Base-by-base conservation (phyloP, 1,140 invertebrate genomes). In the Lepeophtheirus salmonis region DNA sequence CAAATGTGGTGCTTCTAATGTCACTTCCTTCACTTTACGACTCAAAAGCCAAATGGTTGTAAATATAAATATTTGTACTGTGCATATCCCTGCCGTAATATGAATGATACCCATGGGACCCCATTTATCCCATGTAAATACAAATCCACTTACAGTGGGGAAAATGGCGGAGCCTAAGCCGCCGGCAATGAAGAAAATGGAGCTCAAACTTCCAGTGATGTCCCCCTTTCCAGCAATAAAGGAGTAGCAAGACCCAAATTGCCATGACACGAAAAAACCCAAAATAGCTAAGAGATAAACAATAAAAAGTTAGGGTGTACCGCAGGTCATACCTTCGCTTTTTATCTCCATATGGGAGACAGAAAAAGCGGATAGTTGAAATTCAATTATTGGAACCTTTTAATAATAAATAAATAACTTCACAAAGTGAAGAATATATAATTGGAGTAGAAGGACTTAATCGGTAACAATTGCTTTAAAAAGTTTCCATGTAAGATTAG, bases 211-310 rank as follows among this genome's bases (percentile, higher is more conserved):
- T 13, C 59, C 59, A 24, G 59, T 61, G 50, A 61, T 61, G 50
- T 61, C 49, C 16, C 16, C 25, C 16, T 61, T 24, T 3, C 22
- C 13, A n/a, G 59, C 17, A 18, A 25, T 61, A 20, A 48, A 61
- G 14, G 59, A 61, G 59, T 56, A 61, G 21, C 49, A 17, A 2
- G 59, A 56, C 1, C 59, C 59, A 53, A 61, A 61, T 25, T 61
- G 59, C 59, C 59, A 61, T n/a, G 59, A 61, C 10, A 61, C 50
- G 25, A 53, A 52, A 20, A 61, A 61, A n/a, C 59, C 59, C 59
- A 61, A 17, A 30, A 57, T 25, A 23, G 2, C 55, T 26, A 23
- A 25, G 2, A 25, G n/a, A 50, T 12, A 41, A 41, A n/a, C n/a
- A n/a, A n/a, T n/a, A n/a, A n/a, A n/a, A n/a, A n/a, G n/a, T n/a